Evolutionary conservation across 1,140 invertebrate genomes (phyloP), one percentile per base, ranked within the genome.

Genomic region (Drosophila kikkawai): DNA sequence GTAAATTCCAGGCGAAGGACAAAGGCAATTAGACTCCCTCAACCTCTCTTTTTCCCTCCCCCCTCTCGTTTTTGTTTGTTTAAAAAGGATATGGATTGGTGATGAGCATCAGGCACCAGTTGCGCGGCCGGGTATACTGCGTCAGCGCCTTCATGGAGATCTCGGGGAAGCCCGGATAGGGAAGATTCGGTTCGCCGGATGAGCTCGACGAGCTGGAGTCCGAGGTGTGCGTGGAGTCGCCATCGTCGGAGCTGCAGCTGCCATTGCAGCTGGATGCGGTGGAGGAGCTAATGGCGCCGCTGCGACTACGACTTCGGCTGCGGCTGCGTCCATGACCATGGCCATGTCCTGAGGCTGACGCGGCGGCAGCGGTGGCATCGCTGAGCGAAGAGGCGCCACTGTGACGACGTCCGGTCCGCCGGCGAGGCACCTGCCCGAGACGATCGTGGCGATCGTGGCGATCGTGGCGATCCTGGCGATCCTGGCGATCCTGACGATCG

Each of bases 81-180:
- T 29, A 91, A 96, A 98, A 98, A 98, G 98, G 98, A 99, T 99
- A 99, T 98, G 98, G 98, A 96, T 99, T 99, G 50, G 98, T 98
- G 93, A 99, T 99, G 93, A 99, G 96, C 79, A 95, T 96, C 77
- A 99, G 95, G 94, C 98, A 99, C 96, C 96, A 97, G 93, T 96
- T 97, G 91, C 98, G 95, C 36, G 98, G 96, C 60, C 95, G 94
- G 65, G 97, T 97, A 42, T 95, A 96, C 93, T 99, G 98, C 34
- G 96, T 96, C 69, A 99, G 94, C 88, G 97, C 98, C 79, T 95
- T 95, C 66, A 99, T 93, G 42, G 96, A 95, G 48, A 97, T 94
- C 36, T 97, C 96, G 17, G 96, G 95, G 93, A 99, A 99, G 47
- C 97, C 97, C 13, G 98, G 97, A 93, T 97, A 99, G 11, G 97